A percentile compares a stretch with the other conserved stretches of the same genome.
phyloP scores from a whole-genome alignment of 2,888 invertebrate genomes.

The Drosophila incognita region DNA sequence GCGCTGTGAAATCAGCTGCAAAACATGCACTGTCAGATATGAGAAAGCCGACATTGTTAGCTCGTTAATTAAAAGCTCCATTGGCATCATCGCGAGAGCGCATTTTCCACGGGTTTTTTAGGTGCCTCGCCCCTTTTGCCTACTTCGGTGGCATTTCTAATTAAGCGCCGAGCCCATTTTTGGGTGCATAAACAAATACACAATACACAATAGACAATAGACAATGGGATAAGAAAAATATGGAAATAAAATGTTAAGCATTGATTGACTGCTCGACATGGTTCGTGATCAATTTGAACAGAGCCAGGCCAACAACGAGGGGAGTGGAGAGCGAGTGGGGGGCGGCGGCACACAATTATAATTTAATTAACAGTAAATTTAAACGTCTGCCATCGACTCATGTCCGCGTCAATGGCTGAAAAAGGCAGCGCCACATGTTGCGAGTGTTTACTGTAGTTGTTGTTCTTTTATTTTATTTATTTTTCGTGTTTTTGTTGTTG shows the following conservation, averaged over 20 bases:
- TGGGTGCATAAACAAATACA: conserved; percentile 40
- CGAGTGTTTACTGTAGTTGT: conserved; percentile 13
- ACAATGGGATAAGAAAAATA: conserved; percentile 33
- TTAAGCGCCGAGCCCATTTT: conserved; percentile 43
- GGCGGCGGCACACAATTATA: conserved; percentile 63
- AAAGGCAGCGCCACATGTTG: conserved; percentile 62
- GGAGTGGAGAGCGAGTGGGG: background rate
- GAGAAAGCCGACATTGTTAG: background rate
- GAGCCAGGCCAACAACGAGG: conserved; percentile 4
- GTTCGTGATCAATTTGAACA: conserved; percentile 61
- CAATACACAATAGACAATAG: conserved; percentile 7
- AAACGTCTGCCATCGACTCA: conserved; percentile 29
- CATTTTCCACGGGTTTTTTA: conserved; percentile 19
- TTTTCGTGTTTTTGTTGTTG: background rate
- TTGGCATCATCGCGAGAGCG: conserved; percentile 4
- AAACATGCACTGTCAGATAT: background rate
- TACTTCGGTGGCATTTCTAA: conserved; percentile 57
- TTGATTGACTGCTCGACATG: conserved; percentile 75
- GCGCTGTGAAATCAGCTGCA: background rate
- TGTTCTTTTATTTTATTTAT: background rate
- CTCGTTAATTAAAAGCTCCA: conserved; percentile 1
- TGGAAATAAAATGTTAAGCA: conserved; percentile 47
- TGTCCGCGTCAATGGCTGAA: conserved; percentile 8
- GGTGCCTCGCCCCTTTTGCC: conserved; percentile 22
- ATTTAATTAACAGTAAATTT: conserved; percentile 74